phyloP scores from a whole-genome alignment of 2,113 vertebrate species.

The Perca flavescens region DNA sequence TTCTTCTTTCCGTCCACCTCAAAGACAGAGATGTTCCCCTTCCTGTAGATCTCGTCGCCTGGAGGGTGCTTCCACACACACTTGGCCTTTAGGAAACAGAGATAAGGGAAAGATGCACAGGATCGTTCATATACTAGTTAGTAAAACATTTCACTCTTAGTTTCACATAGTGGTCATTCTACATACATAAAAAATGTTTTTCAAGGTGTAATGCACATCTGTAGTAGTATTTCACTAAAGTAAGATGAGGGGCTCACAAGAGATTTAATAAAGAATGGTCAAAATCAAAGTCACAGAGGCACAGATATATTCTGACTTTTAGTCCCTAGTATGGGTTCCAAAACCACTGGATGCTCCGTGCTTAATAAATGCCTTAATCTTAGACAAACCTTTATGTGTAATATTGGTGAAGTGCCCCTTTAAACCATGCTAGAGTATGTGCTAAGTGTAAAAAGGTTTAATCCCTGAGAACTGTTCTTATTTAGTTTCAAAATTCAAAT shows the following conservation, averaged over 20 bases:
- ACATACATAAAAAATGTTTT: not conserved
- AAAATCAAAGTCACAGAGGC: not conserved
- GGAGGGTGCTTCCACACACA: conserved; percentile 98
- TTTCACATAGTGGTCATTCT: not conserved
- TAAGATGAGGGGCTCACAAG: too few species aligned
- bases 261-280: too few species aligned
- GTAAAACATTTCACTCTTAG: not conserved
- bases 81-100: conserved; percentile 87
- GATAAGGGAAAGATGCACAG: not conserved
- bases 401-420: not conserved
- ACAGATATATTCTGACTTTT: not conserved
- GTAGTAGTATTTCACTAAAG: too few species aligned
- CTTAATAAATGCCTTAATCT: not conserved
- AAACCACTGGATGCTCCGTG: not conserved
- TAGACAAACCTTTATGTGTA: not conserved
- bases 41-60: conserved; percentile 96
- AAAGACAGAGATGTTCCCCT: conserved; percentile 96
- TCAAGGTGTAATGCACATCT: too few species aligned
- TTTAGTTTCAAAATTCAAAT: not conserved
- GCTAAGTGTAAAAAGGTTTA: not conserved
- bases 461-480: not conserved
- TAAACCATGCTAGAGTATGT: not conserved
- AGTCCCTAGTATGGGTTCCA: too few species aligned
- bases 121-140: not conserved
- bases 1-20: conserved; percentile 99